phyloP scores from a whole-genome alignment of 2,113 vertebrate species.

The Semicossyphus pulcher region DNA sequence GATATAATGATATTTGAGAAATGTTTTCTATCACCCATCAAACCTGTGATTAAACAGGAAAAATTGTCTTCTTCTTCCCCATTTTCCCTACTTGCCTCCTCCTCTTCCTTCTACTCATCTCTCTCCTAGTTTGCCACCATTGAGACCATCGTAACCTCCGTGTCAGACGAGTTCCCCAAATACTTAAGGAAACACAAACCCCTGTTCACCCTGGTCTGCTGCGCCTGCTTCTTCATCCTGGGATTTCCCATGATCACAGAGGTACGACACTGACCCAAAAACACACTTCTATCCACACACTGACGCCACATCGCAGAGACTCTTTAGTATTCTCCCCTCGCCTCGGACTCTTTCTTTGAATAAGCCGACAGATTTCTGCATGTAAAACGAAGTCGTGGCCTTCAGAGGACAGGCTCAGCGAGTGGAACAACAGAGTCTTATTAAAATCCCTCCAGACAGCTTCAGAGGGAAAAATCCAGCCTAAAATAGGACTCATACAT shows the following conservation, averaged over 20 bases:
- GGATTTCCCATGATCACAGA: slow-evolving; percentile 99
- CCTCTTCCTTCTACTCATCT: background rate
- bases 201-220: slow-evolving; percentile 93
- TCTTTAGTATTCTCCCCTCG: background rate
- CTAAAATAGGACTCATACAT: slow-evolving; percentile 19
- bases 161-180: slow-evolving; percentile 96
- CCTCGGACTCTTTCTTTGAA: slow-evolving; percentile 22
- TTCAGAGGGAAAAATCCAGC: slow-evolving; percentile 20
- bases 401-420: slow-evolving; percentile 35
- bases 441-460: slow-evolving; percentile 40
- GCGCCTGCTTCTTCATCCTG: slow-evolving; percentile 92
- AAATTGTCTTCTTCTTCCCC: background rate
- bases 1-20: no score
- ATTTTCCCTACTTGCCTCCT: no score
- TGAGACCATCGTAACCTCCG: slow-evolving; percentile 97
- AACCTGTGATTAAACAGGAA: background rate
- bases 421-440: slow-evolving; percentile 45
- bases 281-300: background rate
- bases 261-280: slow-evolving; percentile 77
- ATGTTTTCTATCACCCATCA: no score
- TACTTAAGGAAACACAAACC: slow-evolving; percentile 95
- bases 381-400: slow-evolving; percentile 10
- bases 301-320: background rate
- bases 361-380: slow-evolving; percentile 39
- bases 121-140: slow-evolving; percentile 94